phyloP scores from a whole-genome alignment of 2,888 invertebrate species.

The Noctua janthina region DNA sequence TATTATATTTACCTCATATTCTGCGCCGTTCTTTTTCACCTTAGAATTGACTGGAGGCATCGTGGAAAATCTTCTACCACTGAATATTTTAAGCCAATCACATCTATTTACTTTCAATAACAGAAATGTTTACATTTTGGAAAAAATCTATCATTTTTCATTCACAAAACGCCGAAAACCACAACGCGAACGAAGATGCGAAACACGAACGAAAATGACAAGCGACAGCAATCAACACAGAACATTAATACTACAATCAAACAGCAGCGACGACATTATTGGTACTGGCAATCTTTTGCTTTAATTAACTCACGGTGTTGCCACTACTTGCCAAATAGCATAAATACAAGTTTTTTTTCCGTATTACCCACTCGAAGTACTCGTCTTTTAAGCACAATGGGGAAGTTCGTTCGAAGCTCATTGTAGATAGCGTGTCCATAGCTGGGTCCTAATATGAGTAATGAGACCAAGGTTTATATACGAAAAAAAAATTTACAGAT shows the following conservation, averaged over 20 bases:
- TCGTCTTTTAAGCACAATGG: not conserved
- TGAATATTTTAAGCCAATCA: slow-evolving; percentile 48
- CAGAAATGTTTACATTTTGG: slow-evolving; percentile 72
- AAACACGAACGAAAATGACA: slow-evolving; percentile 64
- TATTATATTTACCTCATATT: slow-evolving; percentile 86
- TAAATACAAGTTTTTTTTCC: too few species aligned
- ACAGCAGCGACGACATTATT: slow-evolving; percentile 21
- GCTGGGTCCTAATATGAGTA: too few species aligned
- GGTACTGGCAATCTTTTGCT: slow-evolving; percentile 19
- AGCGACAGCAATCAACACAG: slow-evolving; percentile 5
- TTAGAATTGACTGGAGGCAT: slow-evolving; percentile 89
- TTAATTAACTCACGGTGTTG: not conserved
- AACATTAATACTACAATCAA: not conserved
- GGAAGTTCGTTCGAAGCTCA: not conserved
- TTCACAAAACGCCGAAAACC: slow-evolving; percentile 75
- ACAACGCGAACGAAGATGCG: slow-evolving; percentile 67
- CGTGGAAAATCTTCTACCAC: slow-evolving; percentile 56
- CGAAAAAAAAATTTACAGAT: too few species aligned
- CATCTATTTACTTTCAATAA: slow-evolving; percentile 48
- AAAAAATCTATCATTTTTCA: slow-evolving; percentile 69
- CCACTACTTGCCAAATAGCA: not conserved
- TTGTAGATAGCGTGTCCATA: too few species aligned
- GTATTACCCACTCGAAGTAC: not conserved
- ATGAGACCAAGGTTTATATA: too few species aligned
- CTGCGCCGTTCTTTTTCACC: slow-evolving; percentile 86